These are phyloP conservation scores for Ophiodon elongatus DNA, from an alignment of 2,113 vertebrate genomes.

Conservation along the genomic window DNA sequence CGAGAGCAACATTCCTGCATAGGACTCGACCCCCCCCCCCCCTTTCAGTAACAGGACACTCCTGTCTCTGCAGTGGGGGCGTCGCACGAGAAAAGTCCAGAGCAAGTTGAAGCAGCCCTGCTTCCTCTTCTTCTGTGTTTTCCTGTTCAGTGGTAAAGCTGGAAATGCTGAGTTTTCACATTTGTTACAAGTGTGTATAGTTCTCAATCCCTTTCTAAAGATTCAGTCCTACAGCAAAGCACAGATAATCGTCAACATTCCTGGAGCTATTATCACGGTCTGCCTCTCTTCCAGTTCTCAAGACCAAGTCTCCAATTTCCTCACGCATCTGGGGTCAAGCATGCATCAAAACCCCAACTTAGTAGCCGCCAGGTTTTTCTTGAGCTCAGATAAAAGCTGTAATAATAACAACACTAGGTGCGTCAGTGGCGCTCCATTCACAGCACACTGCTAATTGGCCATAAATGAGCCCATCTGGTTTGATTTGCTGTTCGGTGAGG, in stretches of 20 bases:
- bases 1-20: constrained; percentile 75
- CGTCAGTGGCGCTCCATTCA: constrained; percentile 74
- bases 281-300: constrained; percentile 13
- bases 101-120: constrained; percentile 14
- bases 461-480: constrained; percentile 86
- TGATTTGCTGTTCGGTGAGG: constrained; percentile 74
- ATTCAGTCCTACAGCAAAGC: constrained; percentile 5
- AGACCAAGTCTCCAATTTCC: constrained; percentile 47
- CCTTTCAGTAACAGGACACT: constrained; percentile 70
- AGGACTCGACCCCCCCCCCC: constrained; percentile 54
- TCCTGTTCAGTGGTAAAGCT: not conserved
- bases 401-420: constrained; percentile 72
- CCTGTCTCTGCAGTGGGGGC: constrained; percentile 38
- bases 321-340: constrained; percentile 47
- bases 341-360: constrained; percentile 53
- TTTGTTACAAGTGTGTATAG: constrained; percentile 9
- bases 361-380: constrained; percentile 62
- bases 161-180: constrained; percentile 15
- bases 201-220: not conserved
- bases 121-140: constrained; percentile 24
- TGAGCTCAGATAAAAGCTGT: constrained; percentile 71
- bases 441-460: constrained; percentile 81
- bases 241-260: constrained; percentile 32
- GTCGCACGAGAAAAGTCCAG: constrained; percentile 8
- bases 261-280: constrained; percentile 14